phyloP scores from a whole-genome alignment of 2,797 vertebrate genomes.

The Lerista edwardsae region DNA sequence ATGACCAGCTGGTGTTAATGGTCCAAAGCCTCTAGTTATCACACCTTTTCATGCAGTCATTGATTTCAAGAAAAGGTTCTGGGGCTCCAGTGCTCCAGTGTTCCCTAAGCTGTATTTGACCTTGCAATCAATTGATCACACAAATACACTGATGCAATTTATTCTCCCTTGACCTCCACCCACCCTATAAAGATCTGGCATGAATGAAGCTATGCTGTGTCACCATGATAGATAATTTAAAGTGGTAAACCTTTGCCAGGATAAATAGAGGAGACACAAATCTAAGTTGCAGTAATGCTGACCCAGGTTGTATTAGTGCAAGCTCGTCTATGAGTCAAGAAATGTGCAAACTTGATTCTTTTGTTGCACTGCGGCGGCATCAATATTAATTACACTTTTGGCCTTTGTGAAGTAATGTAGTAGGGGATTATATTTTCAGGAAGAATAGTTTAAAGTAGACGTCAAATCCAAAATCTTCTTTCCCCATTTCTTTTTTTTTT shows the following conservation, averaged over 20 bases:
- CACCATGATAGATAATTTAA: slow-evolving; percentile 39
- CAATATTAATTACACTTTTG: slow-evolving; percentile 31
- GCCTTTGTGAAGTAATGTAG: slow-evolving; percentile 1
- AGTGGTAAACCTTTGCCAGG: background rate
- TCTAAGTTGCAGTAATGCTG: background rate
- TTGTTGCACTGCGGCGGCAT: slow-evolving; percentile 7
- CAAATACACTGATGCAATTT: slow-evolving; percentile 59
- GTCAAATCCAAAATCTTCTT: background rate
- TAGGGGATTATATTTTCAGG: background rate
- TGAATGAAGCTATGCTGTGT: slow-evolving; percentile 40
- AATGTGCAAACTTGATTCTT: slow-evolving; percentile 21
- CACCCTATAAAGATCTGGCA: slow-evolving; percentile 27
- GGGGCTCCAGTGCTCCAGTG: slow-evolving; percentile 38
- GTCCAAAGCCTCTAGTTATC: slow-evolving; percentile 47
- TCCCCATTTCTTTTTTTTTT: background rate
- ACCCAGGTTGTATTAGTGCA: slow-evolving; percentile 9
- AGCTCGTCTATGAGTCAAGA: slow-evolving; percentile 19
- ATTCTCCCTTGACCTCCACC: slow-evolving; percentile 43
- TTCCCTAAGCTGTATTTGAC: slow-evolving; percentile 51
- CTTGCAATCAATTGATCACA: slow-evolving; percentile 62
- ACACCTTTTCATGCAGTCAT: slow-evolving; percentile 54
- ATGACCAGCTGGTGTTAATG: slow-evolving; percentile 67
- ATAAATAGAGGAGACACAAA: slow-evolving; percentile 5
- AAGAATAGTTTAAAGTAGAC: background rate
- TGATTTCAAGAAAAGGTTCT: slow-evolving; percentile 54